Base-by-base conservation (phyloP, 2,888 invertebrate species). In the Balanococcus diminutus region DNA sequence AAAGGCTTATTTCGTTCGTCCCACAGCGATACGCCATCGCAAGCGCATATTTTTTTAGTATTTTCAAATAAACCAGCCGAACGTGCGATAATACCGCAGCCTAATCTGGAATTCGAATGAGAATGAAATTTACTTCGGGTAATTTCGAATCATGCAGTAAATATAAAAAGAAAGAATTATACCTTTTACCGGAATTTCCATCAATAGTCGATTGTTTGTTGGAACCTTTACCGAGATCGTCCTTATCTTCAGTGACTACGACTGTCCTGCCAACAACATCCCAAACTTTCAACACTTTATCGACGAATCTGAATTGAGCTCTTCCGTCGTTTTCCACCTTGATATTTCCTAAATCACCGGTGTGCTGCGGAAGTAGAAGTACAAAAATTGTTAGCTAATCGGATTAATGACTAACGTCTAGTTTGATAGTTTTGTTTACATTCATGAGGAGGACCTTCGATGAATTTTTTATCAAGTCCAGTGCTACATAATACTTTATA, bases 1-100 rank as follows among this genome's bases (percentile, higher is more conserved):
- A 92, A 88, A 0, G 93, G 93, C 81, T 91, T 91, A 87, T 93
- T 92, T 79, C 93, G 91, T 90, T 97, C 97, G 89, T 97, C 96
- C 97, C 97, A 97, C 11, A 97, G 92, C 0, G 95, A 94, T 0
- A 95, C 92, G 0, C 97, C 97, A 91, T 96, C 96, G 90, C 97
- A 97, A 0, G 95, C 95, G 90, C 97, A 97, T 85, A 97, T 94
- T 14, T 94, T 93, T 89, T 97, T 97, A 0, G 94, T 93, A 89
- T 97, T 97, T 90, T 96, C 93, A 89, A 96, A 94, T 9, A 97
- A 91, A 0, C 96, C 96, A 0, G 97, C 95, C 0, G 97, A 95
- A 42, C 97, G 92, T 0, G 97, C 97, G 88, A 97, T 96, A 11
- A 97, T 93, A 0, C 97, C 97, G 90, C 96, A 97, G 0, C 94